Base-by-base conservation (phyloP, 2,797 vertebrate genomes). In the Jordanella pulchra region DNA sequence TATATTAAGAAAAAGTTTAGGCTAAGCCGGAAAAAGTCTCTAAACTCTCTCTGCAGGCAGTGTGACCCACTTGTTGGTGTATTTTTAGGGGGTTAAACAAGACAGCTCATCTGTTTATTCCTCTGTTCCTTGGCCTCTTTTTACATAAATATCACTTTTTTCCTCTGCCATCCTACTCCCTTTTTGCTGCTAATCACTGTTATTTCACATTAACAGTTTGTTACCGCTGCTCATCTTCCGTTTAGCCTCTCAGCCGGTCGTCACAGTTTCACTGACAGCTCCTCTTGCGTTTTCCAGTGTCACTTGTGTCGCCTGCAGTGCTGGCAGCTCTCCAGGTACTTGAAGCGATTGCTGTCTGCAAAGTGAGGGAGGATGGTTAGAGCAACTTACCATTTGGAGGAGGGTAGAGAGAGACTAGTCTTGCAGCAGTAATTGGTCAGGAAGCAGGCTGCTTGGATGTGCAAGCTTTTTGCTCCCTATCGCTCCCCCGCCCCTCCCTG, bases 341-440 rank as follows among this genome's bases (percentile, higher is more conserved):
- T 60, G 70, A 32, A 4, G 74, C 53, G 70, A 77, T 77, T 72
- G 72, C 79, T 61, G 78, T 69, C 60, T 4, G 67, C 67, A 74
- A 50, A 78, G 83, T 2, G 73, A 80, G 78, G 51, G 73, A 86
- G 86, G 55, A 73, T 44, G n/a, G 78, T 74, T 68, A 45, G 86
- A 76, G 84, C 12, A 5, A 70, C 75, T 74, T 79, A 47, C 81
- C 70, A 7, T 66, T 81, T 73, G 65, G 84, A 81, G 55, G 77
- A 70, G 69, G 70, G 45, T 60, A 58, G 72, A 78, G 78, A 76
- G 83, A 77, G 86, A 71, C 80, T 68, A 80, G 84, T 90, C 82
- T 87, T 87, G 86, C 89, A 85, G 86, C 90, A 90, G 86, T 92
- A 93, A 91, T 91, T 91, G 89, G 87, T 91, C 89, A 92, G 91